These are phyloP conservation scores for Heliconius ismenius DNA, from an alignment of 2,888 invertebrate species.

Conservation along the genomic window DNA sequence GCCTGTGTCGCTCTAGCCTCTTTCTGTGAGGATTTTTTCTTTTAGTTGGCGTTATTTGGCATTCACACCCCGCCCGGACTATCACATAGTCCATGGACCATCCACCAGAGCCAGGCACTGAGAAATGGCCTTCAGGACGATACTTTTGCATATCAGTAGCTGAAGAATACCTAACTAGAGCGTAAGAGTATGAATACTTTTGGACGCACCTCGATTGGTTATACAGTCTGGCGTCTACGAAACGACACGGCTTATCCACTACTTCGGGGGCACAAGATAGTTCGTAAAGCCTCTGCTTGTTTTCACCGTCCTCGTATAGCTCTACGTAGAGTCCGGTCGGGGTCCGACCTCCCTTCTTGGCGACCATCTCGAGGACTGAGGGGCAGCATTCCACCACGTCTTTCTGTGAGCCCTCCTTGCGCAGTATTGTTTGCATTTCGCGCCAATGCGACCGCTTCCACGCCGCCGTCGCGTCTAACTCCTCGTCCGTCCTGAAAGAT, in stretches of 20 bases:
- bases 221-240: conserved; percentile 86
- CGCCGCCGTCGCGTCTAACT: conserved; percentile 68
- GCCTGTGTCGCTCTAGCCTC: conserved; percentile 62
- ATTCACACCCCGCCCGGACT: conserved; percentile 92
- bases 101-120: conserved; percentile 80
- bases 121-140: conserved; percentile 69
- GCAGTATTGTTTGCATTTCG: conserved; percentile 84
- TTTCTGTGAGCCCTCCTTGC: conserved; percentile 74
- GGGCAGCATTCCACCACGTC: conserved; percentile 90
- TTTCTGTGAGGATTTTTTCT: conserved; percentile 65
- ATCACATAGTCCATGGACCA: conserved; percentile 92
- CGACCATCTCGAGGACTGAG: conserved; percentile 87
- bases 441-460: conserved; percentile 83
- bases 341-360: conserved; percentile 89
- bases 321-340: conserved; percentile 87
- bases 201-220: conserved; percentile 90
- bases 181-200: conserved; percentile 91
- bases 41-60: conserved; percentile 85
- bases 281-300: conserved; percentile 88
- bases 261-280: conserved; percentile 88
- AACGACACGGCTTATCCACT: conserved; percentile 87
- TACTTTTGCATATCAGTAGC: conserved; percentile 65
- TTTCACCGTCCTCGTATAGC: conserved; percentile 87
- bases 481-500: conserved; percentile 69
- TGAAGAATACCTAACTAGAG: conserved; percentile 85